Base-by-base conservation (phyloP, 2,113 vertebrate genomes). In the Anolis carolinensis region DNA sequence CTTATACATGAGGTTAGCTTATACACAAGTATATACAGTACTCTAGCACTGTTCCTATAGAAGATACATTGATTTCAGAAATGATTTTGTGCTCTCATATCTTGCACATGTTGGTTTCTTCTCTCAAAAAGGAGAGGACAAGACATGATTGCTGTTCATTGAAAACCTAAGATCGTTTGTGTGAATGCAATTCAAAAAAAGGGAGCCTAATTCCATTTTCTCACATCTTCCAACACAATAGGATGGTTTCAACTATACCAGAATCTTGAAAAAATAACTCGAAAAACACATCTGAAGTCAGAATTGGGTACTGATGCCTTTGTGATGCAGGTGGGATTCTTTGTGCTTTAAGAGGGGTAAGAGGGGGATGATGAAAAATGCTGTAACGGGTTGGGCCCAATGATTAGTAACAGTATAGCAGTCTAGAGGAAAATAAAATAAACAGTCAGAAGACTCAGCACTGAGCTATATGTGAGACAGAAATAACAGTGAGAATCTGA, bases 361-460 rank as follows among this genome's bases (percentile, higher is more conserved):
- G 8, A 7, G 83, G 39, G 32, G 50, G 55, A 3, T 81, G 48
- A 30, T 63, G 90, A 87, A 85, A 83, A 87, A 84, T 50, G 25
- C 55, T 6, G 20, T 10, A 91, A 50, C 55, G 85, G 90, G 87
- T 83, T 39, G 44, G 82, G 79, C 68, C 82, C 94, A 94, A 79
- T 36, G 75, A 87, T 79, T 65, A 81, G 85, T 67, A 91, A 92
- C n/a, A 90, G 90, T 82, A 92, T 87, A 92, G 85, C 79, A 96
- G 92, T 94, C 88, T 89, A 86, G 88, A 34, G 87, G 62, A 32
- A 27, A n/a, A 65, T 7, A 90, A 79, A 88, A 93, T 86, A 87
- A 88, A 13, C 34, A 13, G 34, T n/a, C 36, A 93, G 90, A 94
- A 94, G 88, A 92, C 67, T 86, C 88, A 90, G 90, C 91, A 90